These are phyloP conservation scores for Dendrolimus houi DNA, from an alignment of 2,888 invertebrate species.

Conservation along the genomic window DNA sequence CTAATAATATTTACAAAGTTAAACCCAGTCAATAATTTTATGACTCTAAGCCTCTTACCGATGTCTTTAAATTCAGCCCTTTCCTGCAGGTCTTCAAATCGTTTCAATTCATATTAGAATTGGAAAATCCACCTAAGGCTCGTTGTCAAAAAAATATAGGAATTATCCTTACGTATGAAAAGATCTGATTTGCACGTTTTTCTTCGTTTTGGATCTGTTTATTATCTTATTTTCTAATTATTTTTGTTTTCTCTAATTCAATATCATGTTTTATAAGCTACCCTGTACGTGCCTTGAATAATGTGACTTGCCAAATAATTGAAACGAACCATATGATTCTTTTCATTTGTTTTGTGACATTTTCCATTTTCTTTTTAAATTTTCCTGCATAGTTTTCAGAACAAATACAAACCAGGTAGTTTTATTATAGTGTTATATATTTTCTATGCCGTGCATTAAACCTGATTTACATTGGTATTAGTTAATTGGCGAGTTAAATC, in stretches of 20 bases:
- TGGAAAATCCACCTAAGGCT: conserved; percentile 29
- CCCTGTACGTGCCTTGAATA: conserved; percentile 48
- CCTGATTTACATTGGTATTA: too few species aligned
- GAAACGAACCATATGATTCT: conserved; percentile 69
- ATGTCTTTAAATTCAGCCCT: too few species aligned
- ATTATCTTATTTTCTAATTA: conserved; percentile 48
- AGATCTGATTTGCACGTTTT: conserved; percentile 46
- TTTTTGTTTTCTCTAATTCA: conserved; percentile 36
- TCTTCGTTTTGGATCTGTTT: conserved; percentile 12
- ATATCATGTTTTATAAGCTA: conserved; percentile 32
- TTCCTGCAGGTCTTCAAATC: too few species aligned
- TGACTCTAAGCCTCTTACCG: too few species aligned
- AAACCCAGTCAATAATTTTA: too few species aligned
- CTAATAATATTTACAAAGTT: too few species aligned
- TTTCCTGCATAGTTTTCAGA: background rate
- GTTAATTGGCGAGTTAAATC: too few species aligned
- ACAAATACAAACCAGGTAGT: background rate
- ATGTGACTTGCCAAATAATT: conserved; percentile 66
- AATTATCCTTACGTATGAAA: conserved; percentile 37
- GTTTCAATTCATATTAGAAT: conserved; percentile 47
- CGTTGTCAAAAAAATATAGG: conserved; percentile 38
- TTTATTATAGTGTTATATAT: too few species aligned
- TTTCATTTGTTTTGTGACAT: conserved; percentile 65
- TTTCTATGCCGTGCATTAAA: too few species aligned
- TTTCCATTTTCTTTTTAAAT: conserved; percentile 48